These are phyloP conservation scores for Amblyteles armatorius DNA, from an alignment of 2,888 invertebrate genomes.

Conservation along the genomic window DNA sequence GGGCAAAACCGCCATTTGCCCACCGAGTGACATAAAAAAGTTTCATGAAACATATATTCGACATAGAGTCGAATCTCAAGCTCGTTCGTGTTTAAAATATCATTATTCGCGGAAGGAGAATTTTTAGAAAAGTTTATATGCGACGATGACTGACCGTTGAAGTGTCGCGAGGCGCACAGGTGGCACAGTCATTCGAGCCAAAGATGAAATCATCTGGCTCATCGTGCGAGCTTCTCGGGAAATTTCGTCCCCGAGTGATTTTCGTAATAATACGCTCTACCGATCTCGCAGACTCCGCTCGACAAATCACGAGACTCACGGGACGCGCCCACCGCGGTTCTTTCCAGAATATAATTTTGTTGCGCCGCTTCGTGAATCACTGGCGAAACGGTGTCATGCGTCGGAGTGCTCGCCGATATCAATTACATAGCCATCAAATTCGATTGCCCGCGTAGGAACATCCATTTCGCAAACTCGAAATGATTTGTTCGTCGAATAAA, in stretches of 20 bases:
- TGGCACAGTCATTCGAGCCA: constrained; percentile 41
- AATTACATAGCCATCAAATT: neutral
- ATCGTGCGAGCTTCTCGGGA: neutral
- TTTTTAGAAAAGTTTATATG: constrained; percentile 32
- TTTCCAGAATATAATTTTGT: constrained; percentile 7
- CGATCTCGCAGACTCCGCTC: constrained; percentile 27
- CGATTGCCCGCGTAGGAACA: neutral
- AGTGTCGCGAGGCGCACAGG: constrained; percentile 35
- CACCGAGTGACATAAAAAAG: neutral
- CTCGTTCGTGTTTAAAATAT: neutral
- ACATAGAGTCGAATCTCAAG: neutral
- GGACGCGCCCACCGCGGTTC: constrained; percentile 22
- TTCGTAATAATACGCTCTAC: constrained; percentile 46
- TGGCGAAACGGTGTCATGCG: neutral
- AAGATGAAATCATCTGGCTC: constrained; percentile 55
- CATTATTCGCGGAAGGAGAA: constrained; percentile 15
- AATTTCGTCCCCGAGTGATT: constrained; percentile 39
- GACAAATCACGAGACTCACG: constrained; percentile 44
- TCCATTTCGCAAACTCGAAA: neutral
- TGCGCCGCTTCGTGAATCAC: constrained; percentile 18
- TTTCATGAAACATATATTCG: neutral
- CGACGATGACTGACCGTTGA: constrained; percentile 42
- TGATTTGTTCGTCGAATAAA: constrained; percentile 1
- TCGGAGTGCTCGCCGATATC: neutral
- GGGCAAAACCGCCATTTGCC: neutral